Conservation (phyloP, 2,113 vertebrate genomes). For the Strigops habroptila region DNA sequence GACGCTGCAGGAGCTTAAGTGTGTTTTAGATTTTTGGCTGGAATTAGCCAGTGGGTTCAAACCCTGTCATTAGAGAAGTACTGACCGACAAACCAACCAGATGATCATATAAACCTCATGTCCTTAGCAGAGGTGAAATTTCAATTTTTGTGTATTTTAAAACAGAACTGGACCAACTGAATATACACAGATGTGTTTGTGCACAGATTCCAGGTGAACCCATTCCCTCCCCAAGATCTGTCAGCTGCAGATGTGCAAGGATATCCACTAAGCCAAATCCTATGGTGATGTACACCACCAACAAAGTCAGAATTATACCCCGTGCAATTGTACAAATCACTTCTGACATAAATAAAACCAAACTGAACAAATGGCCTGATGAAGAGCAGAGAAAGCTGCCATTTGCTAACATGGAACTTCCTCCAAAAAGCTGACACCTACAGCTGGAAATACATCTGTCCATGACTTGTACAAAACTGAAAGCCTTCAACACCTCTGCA, state of each 20-base stretch:
- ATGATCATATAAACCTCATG: neutral
- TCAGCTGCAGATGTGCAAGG: neutral
- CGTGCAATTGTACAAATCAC: neutral
- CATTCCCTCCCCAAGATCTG: neutral
- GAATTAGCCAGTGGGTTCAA: neutral
- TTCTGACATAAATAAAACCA: neutral
- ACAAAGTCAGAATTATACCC: neutral
- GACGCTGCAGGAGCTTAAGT: neutral
- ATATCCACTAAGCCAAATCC: neutral
- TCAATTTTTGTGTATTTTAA: neutral
- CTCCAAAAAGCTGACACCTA: neutral
- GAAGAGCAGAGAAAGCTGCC: neutral
- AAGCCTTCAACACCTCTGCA: neutral
- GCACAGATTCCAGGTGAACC: neutral
- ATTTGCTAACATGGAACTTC: neutral
- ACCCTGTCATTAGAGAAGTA: neutral
- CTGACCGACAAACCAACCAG: neutral
- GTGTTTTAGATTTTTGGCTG: neutral
- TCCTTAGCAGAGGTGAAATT: neutral
- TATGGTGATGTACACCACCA: neutral
- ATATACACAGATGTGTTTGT: neutral
- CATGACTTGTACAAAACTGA: neutral
- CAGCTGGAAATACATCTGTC: slow-evolving; percentile 18
- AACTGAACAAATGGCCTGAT: neutral
- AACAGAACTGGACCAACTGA: neutral